Evolutionary conservation across 2,797 vertebrate genomes (phyloP), one percentile per base, ranked within the genome.

Genomic region (Xenops minutus): DNA sequence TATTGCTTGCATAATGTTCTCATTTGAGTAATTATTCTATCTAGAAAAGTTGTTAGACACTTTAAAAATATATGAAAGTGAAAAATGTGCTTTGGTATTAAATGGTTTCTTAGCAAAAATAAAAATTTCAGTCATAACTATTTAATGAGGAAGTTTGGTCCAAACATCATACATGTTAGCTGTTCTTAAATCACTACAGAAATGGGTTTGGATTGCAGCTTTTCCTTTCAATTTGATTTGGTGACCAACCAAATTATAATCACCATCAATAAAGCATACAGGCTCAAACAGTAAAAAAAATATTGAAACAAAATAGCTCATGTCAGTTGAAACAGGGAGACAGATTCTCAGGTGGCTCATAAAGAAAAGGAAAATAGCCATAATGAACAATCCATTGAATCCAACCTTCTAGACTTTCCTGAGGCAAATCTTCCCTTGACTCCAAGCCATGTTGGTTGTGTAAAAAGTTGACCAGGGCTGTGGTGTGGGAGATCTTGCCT

Each of bases 181-280:
- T 74, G 71, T 82, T 91, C 83, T 93, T 95, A 96, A 96, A 96
- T 96, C 90, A 87, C 80, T 76, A 8, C 44, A 85, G 62, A 95
- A 96, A 82, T 71, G 29, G 32, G 34, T 93, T 96, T 94, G 86
- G 88, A 96, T 64, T 73, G 61, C 41, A 93, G 51, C 14, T 94
- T 92, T 95, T 93, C 24, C 39, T 84, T 96, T 92, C 63, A 95
- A 49, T 93, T 86, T 77, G 96, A 94, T 39, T 88, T 95, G 93
- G 89, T 95, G 88, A 96, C 85, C 80, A 94, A 96, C 87, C 85
- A 94, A 96, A 91, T 95, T 93, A 88, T 85, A 94, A 92, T 96
- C 92, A 94, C 76, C 93, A 88, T 95, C 79, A 92, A 92, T 95
- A 96, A 95, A 89, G 36, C 13, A 24, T 71, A 76, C 76, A 91